Evolutionary conservation across 2,113 vertebrate genomes (phyloP).

Genomic region (Sterna hirundo): DNA sequence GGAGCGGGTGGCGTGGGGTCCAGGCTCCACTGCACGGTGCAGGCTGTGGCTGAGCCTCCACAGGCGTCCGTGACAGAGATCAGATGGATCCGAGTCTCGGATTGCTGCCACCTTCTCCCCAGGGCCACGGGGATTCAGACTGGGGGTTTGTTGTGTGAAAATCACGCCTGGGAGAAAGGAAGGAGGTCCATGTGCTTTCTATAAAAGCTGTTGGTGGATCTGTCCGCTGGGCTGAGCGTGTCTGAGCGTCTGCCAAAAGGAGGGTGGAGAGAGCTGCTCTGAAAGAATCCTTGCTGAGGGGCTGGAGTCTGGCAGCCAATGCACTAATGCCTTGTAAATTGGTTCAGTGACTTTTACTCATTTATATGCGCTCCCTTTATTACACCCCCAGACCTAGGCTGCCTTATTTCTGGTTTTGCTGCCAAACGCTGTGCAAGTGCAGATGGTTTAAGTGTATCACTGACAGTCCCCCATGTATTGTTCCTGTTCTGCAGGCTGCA

Average conservation of each 20-base stretch:
- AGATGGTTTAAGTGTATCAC: conserved; percentile 20
- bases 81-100: background rate
- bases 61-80: background rate
- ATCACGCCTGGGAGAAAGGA: background rate
- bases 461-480: background rate
- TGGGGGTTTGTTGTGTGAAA: background rate
- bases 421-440: conserved; percentile 31
- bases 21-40: background rate
- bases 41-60: background rate
- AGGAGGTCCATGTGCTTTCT: background rate
- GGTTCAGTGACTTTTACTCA: conserved; percentile 58
- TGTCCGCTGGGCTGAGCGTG: background rate
- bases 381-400: background rate
- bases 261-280: conserved; percentile 14
- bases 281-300: conserved; percentile 27
- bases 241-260: background rate
- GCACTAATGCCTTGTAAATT: conserved; percentile 56
- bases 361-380: conserved; percentile 36
- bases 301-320: conserved; percentile 9
- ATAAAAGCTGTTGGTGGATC: background rate
- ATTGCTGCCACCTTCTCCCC: background rate
- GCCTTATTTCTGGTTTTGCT: background rate
- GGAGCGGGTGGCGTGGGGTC: background rate
- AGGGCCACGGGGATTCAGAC: background rate
- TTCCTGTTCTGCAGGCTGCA: conserved; percentile 17